These are phyloP conservation scores for Willowsia nigromaculata DNA, from an alignment of 2,888 invertebrate genomes.

Conservation along the genomic window DNA sequence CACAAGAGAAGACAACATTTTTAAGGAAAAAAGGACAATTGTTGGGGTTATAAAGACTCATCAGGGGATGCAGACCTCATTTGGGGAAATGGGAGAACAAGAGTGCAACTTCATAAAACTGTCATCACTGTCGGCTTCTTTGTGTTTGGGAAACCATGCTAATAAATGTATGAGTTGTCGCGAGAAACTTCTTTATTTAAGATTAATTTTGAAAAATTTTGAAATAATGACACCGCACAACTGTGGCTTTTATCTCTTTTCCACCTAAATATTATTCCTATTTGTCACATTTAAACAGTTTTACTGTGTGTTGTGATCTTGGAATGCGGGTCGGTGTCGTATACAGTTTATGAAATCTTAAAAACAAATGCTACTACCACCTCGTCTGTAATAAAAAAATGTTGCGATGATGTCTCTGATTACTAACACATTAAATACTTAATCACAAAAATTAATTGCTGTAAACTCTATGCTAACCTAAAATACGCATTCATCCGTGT, in stretches of 20 bases:
- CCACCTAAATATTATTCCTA: neutral
- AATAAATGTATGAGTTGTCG: slow-evolving; percentile 65
- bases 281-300: neutral
- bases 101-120: slow-evolving; percentile 72
- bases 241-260: neutral
- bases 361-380: neutral
- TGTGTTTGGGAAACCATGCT: slow-evolving; percentile 60
- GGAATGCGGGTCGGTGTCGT: neutral
- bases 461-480: no score
- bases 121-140: slow-evolving; percentile 69
- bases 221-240: neutral
- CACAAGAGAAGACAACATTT: neutral
- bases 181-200: slow-evolving; percentile 58
- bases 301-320: neutral
- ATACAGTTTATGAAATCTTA: neutral
- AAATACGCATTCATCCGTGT: no score
- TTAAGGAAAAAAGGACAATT: neutral
- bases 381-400: no score
- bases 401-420: neutral
- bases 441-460: no score
- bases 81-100: slow-evolving; percentile 44
- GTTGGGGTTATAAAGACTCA: slow-evolving; percentile 40
- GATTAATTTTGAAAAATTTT: slow-evolving; percentile 59
- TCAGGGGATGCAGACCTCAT: slow-evolving; percentile 43
- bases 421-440: no score